These are phyloP conservation scores for Aurelia sp. DNA, from an alignment of 30 jellyfish, hydroid and myxozoan genomes.

Conservation along the genomic window DNA sequence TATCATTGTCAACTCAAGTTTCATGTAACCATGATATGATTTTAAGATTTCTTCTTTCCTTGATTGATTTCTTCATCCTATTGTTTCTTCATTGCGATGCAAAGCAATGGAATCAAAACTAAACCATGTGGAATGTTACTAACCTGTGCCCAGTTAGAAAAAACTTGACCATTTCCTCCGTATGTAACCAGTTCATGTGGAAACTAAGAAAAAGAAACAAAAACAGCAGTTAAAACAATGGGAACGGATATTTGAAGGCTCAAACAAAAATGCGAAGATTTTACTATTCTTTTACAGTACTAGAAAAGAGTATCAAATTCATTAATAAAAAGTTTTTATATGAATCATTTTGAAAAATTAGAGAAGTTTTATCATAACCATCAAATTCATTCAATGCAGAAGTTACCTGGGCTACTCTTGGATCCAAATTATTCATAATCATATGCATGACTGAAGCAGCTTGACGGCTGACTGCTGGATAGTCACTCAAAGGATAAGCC, in stretches of 20 bases:
- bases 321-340: too few relatives aligned
- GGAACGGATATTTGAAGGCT: too few relatives aligned
- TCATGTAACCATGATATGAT: too few relatives aligned
- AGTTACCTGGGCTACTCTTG: slow-evolving; percentile 95
- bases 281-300: too few relatives aligned
- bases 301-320: too few relatives aligned
- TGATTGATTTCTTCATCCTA: too few relatives aligned
- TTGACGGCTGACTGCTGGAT: slow-evolving; percentile 90
- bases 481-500: slow-evolving; percentile 92
- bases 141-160: slow-evolving; percentile 99
- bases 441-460: slow-evolving; percentile 97
- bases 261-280: too few relatives aligned
- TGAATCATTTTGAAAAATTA: too few relatives aligned
- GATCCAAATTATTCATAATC: slow-evolving; percentile 99
- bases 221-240: too few relatives aligned
- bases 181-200: slow-evolving; percentile 97
- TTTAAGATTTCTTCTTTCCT: too few relatives aligned
- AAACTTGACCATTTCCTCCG: slow-evolving; percentile 99
- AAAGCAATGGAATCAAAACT: neutral
- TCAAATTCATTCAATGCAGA: neutral
- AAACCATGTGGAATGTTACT: neutral
- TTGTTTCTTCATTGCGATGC: too few relatives aligned
- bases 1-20: neutral
- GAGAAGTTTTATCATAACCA: too few relatives aligned
- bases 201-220: slow-evolving; percentile 60